phyloP scores from a whole-genome alignment of 2,888 invertebrate genomes.

The Agrochola lychnidis region DNA sequence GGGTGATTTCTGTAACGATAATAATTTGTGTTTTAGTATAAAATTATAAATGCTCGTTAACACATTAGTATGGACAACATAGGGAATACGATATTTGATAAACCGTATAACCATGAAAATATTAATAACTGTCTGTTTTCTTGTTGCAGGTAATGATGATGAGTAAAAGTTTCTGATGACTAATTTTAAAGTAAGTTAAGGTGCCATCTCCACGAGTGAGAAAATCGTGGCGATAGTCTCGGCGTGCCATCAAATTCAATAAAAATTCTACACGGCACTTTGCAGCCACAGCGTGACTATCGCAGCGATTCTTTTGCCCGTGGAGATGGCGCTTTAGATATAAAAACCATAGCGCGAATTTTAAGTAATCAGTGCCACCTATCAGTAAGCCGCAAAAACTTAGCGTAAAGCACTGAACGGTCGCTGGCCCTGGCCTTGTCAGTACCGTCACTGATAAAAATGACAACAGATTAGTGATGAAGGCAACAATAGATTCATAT shows the following conservation, averaged over 20 bases:
- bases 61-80: not conserved
- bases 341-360: conserved; percentile 66
- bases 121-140: not conserved
- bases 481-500: conserved; percentile 7
- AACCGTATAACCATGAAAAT: not conserved
- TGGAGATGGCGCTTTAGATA: too few relatives aligned
- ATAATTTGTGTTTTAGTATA: conserved; percentile 44
- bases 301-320: too few relatives aligned
- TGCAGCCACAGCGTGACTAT: too few relatives aligned
- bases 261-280: too few relatives aligned
- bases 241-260: too few relatives aligned
- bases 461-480: conserved; percentile 17
- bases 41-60: not conserved
- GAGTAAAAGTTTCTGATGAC: not conserved
- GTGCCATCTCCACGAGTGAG: too few relatives aligned
- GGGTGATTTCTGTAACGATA: conserved; percentile 79
- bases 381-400: conserved; percentile 48
- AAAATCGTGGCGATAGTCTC: too few relatives aligned
- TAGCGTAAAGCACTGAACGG: conserved; percentile 37
- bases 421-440: conserved; percentile 73
- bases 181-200: not conserved
- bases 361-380: conserved; percentile 71
- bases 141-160: conserved; percentile 53
- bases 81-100: not conserved
- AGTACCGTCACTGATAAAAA: conserved; percentile 71